Conservation (phyloP, 2,113 vertebrate genomes). For the Sinosuthora webbiana region DNA sequence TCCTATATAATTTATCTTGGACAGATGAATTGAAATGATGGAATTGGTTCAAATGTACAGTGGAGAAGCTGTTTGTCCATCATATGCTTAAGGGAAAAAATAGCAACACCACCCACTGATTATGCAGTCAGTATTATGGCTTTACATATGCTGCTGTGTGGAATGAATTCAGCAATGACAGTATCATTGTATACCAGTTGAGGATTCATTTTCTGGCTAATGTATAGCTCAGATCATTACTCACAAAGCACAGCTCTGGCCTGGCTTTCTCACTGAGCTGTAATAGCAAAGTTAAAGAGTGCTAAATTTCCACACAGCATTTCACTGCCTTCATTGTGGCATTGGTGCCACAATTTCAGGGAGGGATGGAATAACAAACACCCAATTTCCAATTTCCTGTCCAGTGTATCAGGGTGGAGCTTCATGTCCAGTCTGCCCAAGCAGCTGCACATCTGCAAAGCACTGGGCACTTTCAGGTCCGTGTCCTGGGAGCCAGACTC, state of each 20-base stretch:
- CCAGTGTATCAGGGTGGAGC: background rate
- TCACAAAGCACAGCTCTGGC: background rate
- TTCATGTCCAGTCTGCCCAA: background rate
- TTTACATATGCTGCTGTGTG: background rate
- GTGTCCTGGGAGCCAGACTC: background rate
- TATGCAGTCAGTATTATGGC: conserved; percentile 20
- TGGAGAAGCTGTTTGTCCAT: conserved; percentile 36
- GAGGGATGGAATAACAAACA: background rate
- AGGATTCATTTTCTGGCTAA: conserved; percentile 12
- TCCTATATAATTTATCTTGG: conserved; percentile 27
- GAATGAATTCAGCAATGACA: background rate
- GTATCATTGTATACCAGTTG: background rate
- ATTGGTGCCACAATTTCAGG: background rate
- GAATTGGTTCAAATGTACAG: conserved; percentile 15
- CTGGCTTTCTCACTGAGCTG: background rate
- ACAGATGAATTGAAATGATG: background rate
- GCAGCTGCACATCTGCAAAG: background rate
- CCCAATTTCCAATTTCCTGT: background rate
- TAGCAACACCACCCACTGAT: conserved; percentile 20
- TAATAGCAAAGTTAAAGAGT: background rate
- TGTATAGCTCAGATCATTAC: background rate
- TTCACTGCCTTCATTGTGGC: background rate
- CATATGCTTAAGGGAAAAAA: conserved; percentile 20
- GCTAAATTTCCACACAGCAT: background rate
- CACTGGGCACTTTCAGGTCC: background rate